phyloP scores from a whole-genome alignment of 2,888 invertebrate genomes.

The Pandemis heparana region DNA sequence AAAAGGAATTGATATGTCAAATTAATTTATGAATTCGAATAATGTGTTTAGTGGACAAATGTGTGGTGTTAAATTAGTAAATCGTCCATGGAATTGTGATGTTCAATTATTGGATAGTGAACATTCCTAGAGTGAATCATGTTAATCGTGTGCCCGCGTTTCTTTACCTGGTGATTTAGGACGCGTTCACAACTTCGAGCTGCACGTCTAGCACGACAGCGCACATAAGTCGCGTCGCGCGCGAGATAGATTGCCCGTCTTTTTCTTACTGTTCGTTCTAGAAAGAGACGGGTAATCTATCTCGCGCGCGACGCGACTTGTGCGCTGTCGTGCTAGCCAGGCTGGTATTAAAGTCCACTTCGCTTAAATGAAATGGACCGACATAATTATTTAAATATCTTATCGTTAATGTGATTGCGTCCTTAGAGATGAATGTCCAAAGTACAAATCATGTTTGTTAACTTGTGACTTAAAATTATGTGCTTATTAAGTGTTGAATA shows the following conservation, averaged over 20 bases:
- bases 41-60: conserved; percentile 19
- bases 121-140: conserved; percentile 50
- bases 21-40: conserved; percentile 11
- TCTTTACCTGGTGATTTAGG: background rate
- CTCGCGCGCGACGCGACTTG: too few species aligned
- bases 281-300: too few species aligned
- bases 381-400: background rate
- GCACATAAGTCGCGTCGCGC: too few species aligned
- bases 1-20: conserved; percentile 14
- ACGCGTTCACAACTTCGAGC: background rate
- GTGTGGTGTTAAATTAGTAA: conserved; percentile 28
- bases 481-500: conserved; percentile 47
- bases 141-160: conserved; percentile 4
- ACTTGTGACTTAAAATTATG: conserved; percentile 50
- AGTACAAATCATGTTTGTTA: conserved; percentile 69
- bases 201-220: too few species aligned
- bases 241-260: too few species aligned
- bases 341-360: background rate
- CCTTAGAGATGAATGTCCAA: conserved; percentile 53
- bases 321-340: too few species aligned
- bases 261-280: too few species aligned
- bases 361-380: background rate
- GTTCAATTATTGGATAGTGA: conserved; percentile 48
- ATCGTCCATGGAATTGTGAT: conserved; percentile 37
- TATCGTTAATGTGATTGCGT: conserved; percentile 2